phyloP scores from a whole-genome alignment of 1,140 invertebrate genomes.

The fruit fly (Drosophila melanogaster) region Release_6_plus_ISO1_MT NT_033777.3:26230501-26231000 shows the following conservation, averaged over 20 bases:
- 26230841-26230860: conserved; percentile 80
- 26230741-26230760: conserved; percentile 83
- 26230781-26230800: conserved; percentile 81
- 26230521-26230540: conserved; percentile 30
- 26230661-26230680: conserved; percentile 77
- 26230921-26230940: conserved; percentile 70
- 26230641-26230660: conserved; percentile 55
- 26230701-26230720: conserved; percentile 84
- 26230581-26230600: conserved; percentile 72
- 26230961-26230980: conserved; percentile 70
- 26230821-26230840: conserved; percentile 82
- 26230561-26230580: conserved; percentile 48
- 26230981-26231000: conserved; percentile 76
- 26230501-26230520: conserved; percentile 17
- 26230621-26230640: conserved; percentile 24
- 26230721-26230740: conserved; percentile 81
- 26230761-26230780: conserved; percentile 83
- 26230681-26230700: conserved; percentile 41
- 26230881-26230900: conserved; percentile 38
- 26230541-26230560: conserved; percentile 48
- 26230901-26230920: background rate
- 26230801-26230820: conserved; percentile 84
- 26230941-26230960: conserved; percentile 78
- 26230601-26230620: conserved; percentile 46
- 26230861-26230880: conserved; percentile 79